Evolutionary conservation across 2,888 invertebrate genomes (phyloP).

Genomic region (Drosophila anomelani): DNA sequence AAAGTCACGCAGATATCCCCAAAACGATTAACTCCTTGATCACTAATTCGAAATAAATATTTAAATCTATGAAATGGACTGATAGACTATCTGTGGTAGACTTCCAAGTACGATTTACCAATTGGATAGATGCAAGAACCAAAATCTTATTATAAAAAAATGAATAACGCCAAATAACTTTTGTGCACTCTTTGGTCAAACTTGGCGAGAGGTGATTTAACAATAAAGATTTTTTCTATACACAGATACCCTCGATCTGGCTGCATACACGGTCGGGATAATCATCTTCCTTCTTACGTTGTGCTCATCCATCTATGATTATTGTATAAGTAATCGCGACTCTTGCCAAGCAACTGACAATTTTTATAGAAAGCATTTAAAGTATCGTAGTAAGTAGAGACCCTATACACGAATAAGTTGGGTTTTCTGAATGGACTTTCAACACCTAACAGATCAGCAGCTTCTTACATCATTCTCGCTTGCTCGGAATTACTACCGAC

Average conservation of each 20-base stretch:
- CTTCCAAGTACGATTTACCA: not conserved
- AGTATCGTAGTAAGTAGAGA: constrained; percentile 47
- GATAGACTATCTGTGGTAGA: no score
- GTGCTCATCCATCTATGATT: constrained; percentile 59
- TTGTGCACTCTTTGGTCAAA: no score
- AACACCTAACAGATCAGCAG: constrained; percentile 53
- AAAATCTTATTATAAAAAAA: not conserved
- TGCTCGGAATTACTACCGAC: constrained; percentile 80
- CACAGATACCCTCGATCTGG: constrained; percentile 65
- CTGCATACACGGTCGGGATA: constrained; percentile 52
- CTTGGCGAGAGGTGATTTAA: not conserved
- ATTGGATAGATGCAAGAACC: not conserved
- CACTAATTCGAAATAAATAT: no score
- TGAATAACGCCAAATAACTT: no score
- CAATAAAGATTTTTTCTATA: no score
- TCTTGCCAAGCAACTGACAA: constrained; percentile 31
- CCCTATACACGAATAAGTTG: accelerated
- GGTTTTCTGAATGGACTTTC: not conserved
- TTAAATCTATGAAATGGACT: no score
- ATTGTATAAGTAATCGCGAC: constrained; percentile 54
- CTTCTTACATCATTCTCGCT: constrained; percentile 77
- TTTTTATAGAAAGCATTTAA: constrained; percentile 59
- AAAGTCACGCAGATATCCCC: no score
- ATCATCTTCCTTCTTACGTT: constrained; percentile 48
- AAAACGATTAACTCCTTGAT: not conserved